These are phyloP conservation scores for Hesperia comma DNA, from an alignment of 2,888 invertebrate genomes.

Conservation along the genomic window DNA sequence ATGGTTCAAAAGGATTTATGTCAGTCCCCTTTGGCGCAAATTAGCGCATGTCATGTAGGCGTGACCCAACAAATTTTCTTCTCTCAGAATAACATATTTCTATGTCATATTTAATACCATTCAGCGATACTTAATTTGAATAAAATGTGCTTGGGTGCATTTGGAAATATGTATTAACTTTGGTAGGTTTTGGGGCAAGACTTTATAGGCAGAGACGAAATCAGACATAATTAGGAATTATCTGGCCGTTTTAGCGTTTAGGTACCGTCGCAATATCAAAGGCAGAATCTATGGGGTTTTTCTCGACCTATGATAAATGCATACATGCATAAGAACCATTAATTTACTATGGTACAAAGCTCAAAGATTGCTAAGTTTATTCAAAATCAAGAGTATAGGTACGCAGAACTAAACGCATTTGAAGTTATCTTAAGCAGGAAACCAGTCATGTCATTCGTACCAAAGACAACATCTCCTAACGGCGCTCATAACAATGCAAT, in stretches of 20 bases:
- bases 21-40: slow-evolving; percentile 75
- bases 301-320: too few species aligned
- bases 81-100: background rate
- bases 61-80: slow-evolving; percentile 69
- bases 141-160: background rate
- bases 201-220: too few species aligned
- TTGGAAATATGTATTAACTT: too few species aligned
- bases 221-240: too few species aligned
- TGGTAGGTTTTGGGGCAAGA: too few species aligned
- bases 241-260: too few species aligned
- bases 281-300: too few species aligned
- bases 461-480: slow-evolving; percentile 20
- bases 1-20: slow-evolving; percentile 75
- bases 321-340: too few species aligned
- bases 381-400: background rate
- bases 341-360: background rate
- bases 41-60: slow-evolving; percentile 75
- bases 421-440: background rate
- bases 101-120: background rate
- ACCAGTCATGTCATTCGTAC: slow-evolving; percentile 3
- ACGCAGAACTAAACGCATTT: background rate
- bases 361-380: background rate
- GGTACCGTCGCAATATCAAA: too few species aligned
- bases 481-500: slow-evolving; percentile 20
- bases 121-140: background rate